Conservation (phyloP, 2,888 invertebrate species). For the Lasioglossum morio region DNA sequence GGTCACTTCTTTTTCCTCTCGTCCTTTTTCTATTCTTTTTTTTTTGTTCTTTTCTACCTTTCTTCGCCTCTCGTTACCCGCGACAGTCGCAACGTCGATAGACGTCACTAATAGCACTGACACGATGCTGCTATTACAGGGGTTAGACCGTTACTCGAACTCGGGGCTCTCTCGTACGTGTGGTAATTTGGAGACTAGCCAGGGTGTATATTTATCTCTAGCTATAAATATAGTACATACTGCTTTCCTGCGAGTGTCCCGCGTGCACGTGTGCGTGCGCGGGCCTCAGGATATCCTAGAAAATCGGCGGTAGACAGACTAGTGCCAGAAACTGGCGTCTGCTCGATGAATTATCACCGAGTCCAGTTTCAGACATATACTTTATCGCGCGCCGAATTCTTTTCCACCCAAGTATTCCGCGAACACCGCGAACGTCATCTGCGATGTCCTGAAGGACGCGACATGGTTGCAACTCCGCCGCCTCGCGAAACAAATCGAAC, state of each 20-base stretch:
- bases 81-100: slow-evolving; percentile 52
- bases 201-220: slow-evolving; percentile 83
- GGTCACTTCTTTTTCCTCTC: background rate
- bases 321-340: slow-evolving; percentile 19
- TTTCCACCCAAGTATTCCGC: background rate
- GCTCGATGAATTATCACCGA: slow-evolving; percentile 36
- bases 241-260: slow-evolving; percentile 46
- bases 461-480: background rate
- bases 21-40: too few species aligned
- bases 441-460: background rate
- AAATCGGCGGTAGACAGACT: slow-evolving; percentile 26
- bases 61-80: slow-evolving; percentile 9
- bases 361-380: background rate
- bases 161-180: slow-evolving; percentile 55
- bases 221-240: slow-evolving; percentile 80
- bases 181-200: slow-evolving; percentile 79
- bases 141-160: slow-evolving; percentile 63
- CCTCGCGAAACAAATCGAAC: background rate
- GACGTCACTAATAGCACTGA: slow-evolving; percentile 77
- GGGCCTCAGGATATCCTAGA: slow-evolving; percentile 45
- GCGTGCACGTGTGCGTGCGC: slow-evolving; percentile 19
- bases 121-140: slow-evolving; percentile 79
- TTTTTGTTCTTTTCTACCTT: slow-evolving; percentile 6
- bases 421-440: background rate
- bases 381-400: background rate